A percentile compares a stretch with the other conserved stretches of the same genome.
Evolutionary conservation across 2,797 vertebrate species (phyloP).

Genomic region (Darevskia nairensis): DNA sequence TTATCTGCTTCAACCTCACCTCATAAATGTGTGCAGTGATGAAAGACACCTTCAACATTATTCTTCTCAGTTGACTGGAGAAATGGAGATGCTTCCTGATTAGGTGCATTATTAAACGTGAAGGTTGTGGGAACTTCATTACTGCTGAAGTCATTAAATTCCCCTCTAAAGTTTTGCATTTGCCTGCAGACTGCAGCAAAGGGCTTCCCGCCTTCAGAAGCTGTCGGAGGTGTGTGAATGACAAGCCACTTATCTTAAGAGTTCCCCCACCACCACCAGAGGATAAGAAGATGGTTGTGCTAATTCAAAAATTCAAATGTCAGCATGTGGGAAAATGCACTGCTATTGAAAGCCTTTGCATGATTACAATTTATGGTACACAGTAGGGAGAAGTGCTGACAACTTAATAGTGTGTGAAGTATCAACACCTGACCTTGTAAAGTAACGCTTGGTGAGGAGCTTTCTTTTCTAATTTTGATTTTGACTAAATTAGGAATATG

Average conservation of each 20-base stretch:
- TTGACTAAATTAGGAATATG: background rate
- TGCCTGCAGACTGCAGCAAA: background rate
- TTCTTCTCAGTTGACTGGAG: background rate
- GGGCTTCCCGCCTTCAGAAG: background rate
- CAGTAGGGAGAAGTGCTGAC: background rate
- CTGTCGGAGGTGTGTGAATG: slow-evolving; percentile 9
- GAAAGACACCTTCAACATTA: slow-evolving; percentile 12
- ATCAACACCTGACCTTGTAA: background rate
- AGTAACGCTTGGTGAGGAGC: background rate
- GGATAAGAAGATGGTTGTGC: slow-evolving; percentile 14
- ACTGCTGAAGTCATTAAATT: slow-evolving; percentile 22
- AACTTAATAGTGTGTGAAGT: background rate
- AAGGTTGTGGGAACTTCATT: slow-evolving; percentile 17
- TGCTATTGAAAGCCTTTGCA: background rate
- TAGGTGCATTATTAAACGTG: slow-evolving; percentile 1
- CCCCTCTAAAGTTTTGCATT: slow-evolving; percentile 20
- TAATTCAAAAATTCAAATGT: slow-evolving; percentile 25
- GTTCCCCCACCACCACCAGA: background rate
- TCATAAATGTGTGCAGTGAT: background rate
- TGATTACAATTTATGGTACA: slow-evolving; percentile 15
- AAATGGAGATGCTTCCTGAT: slow-evolving; percentile 7
- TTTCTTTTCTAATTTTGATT: background rate
- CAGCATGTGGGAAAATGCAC: slow-evolving; percentile 23
- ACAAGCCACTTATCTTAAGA: background rate
- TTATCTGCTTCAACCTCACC: background rate